A percentile compares a stretch with the other conserved stretches of the same genome.
Evolutionary conservation across 2,797 vertebrate species (phyloP).

Genomic region (Cirrhinus molitorella): DNA sequence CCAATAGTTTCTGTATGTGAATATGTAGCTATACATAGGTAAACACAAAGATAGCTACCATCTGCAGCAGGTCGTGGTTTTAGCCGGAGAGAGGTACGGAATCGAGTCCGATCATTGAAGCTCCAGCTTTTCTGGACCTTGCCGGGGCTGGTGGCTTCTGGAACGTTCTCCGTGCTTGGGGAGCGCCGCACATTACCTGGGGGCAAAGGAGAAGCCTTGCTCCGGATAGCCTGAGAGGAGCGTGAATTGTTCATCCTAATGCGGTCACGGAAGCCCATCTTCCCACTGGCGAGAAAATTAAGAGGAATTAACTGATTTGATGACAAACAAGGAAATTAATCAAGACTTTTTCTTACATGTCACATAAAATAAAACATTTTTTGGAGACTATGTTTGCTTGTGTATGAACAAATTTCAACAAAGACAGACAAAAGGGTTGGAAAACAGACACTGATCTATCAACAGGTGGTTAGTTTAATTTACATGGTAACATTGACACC

Average conservation of each 20-base stretch:
- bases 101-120: constrained; percentile 94
- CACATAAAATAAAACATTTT: neutral
- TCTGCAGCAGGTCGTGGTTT: constrained; percentile 85
- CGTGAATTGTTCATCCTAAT: constrained; percentile 90
- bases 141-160: constrained; percentile 86
- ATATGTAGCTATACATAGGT: neutral
- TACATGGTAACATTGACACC: neutral
- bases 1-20: neutral
- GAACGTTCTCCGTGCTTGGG: constrained; percentile 88
- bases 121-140: constrained; percentile 99
- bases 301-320: constrained; percentile 41
- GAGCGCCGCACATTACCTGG: constrained; percentile 81
- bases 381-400: constrained; percentile 2
- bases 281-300: constrained; percentile 75
- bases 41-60: constrained; percentile 72
- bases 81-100: constrained; percentile 93
- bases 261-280: constrained; percentile 93
- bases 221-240: constrained; percentile 83
- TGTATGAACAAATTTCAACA: constrained; percentile 11
- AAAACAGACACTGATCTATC: constrained; percentile 22
- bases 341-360: neutral
- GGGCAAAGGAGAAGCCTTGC: constrained; percentile 81
- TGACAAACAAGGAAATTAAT: neutral
- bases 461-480: constrained; percentile 5
- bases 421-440: neutral